Conservation (phyloP, 2,888 invertebrate species). For the Metacarcinus magister region DNA sequence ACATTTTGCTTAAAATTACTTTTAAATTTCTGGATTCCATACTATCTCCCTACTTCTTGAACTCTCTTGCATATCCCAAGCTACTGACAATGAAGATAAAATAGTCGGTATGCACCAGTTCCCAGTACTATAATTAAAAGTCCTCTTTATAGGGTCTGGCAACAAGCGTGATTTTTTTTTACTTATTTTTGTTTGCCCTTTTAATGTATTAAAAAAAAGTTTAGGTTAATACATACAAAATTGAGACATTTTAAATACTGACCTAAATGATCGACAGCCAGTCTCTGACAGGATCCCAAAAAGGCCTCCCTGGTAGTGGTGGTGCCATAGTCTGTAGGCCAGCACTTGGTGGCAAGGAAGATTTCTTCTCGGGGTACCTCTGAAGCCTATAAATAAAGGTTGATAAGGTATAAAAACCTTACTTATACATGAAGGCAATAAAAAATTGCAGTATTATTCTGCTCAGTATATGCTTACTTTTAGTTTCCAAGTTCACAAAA, state of each 20-base stretch:
- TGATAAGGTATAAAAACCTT: background rate
- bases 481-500: background rate
- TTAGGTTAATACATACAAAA: too few relatives aligned
- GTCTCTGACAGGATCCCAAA: constrained; percentile 83
- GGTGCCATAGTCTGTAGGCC: constrained; percentile 85
- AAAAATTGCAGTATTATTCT: background rate
- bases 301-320: constrained; percentile 83
- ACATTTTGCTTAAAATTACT: too few relatives aligned
- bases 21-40: too few relatives aligned
- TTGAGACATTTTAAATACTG: background rate
- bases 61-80: too few relatives aligned
- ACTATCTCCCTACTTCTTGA: too few relatives aligned
- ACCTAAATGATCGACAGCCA: constrained; percentile 84
- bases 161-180: too few relatives aligned
- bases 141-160: too few relatives aligned
- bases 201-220: too few relatives aligned
- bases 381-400: constrained; percentile 83
- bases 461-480: background rate
- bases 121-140: too few relatives aligned
- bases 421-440: background rate
- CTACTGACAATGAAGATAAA: too few relatives aligned
- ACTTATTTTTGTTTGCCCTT: too few relatives aligned
- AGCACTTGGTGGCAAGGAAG: constrained; percentile 84
- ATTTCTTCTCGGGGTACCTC: constrained; percentile 84
- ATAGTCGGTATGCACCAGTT: too few relatives aligned